These are phyloP conservation scores for Acromyrmex charruanus DNA, from an alignment of 1,140 invertebrate genomes.

Conservation along the genomic window DNA sequence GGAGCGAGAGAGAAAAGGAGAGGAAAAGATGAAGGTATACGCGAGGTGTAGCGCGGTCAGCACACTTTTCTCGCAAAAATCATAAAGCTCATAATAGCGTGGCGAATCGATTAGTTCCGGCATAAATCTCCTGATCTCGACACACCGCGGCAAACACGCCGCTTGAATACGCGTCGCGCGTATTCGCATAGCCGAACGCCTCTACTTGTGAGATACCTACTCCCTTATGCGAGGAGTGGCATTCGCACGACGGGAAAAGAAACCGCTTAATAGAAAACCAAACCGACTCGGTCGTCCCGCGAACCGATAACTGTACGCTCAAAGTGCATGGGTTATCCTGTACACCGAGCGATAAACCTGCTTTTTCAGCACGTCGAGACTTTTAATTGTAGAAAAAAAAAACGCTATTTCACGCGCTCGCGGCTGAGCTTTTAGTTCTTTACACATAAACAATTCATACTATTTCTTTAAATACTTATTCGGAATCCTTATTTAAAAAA, in stretches of 20 bases:
- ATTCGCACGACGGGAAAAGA: slow-evolving; percentile 12
- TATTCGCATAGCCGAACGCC: neutral
- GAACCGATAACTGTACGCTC: slow-evolving; percentile 18
- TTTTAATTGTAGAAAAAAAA: slow-evolving; percentile 11
- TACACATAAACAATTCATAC: neutral
- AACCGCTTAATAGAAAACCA: slow-evolving; percentile 27
- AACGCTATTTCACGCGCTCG: neutral
- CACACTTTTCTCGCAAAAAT: slow-evolving; percentile 51
- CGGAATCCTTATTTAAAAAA: neutral
- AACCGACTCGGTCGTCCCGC: slow-evolving; percentile 6
- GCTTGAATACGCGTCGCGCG: slow-evolving; percentile 2
- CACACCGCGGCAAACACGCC: slow-evolving; percentile 33
- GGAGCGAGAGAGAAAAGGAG: neutral
- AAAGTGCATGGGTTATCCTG: slow-evolving; percentile 14
- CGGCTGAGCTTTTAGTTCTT: neutral
- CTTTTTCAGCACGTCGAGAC: slow-evolving; percentile 14
- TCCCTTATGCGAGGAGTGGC: neutral
- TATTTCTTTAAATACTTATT: neutral
- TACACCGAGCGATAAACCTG: slow-evolving; percentile 35
- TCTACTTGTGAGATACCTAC: neutral
- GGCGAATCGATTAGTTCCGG: slow-evolving; percentile 51
- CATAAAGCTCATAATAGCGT: slow-evolving; percentile 27
- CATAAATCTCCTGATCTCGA: slow-evolving; percentile 53
- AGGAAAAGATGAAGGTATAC: neutral
- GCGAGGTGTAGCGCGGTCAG: neutral